Percentiles rank a stretch among this genome's conserved stretches.
Conservation (phyloP, 2,888 invertebrate species). For the Ornithoptera priamus region DNA sequence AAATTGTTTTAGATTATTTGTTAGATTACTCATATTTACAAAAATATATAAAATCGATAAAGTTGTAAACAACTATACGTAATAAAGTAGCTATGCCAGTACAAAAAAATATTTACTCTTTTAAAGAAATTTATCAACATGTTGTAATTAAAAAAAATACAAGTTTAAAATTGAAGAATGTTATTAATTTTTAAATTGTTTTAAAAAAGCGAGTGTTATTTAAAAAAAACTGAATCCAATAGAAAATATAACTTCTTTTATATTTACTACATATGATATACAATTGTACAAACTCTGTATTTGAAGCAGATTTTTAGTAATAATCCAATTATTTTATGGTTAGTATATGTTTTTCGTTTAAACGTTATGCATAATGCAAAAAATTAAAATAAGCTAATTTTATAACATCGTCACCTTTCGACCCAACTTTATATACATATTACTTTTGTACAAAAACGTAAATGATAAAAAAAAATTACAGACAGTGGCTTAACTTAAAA, state of each 20-base stretch:
- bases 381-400: too few relatives aligned
- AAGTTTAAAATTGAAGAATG: too few relatives aligned
- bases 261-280: neutral
- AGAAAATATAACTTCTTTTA: neutral
- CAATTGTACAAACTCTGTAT: neutral
- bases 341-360: neutral
- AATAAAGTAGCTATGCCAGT: neutral
- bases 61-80: neutral
- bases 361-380: too few relatives aligned
- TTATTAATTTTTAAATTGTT: neutral
- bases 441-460: too few relatives aligned
- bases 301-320: neutral
- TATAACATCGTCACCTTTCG: too few relatives aligned
- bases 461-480: too few relatives aligned
- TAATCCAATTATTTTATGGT: neutral
- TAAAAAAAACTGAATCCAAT: neutral
- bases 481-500: too few relatives aligned
- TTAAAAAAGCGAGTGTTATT: neutral
- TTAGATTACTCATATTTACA: neutral
- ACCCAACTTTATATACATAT: too few relatives aligned
- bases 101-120: neutral
- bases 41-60: constrained; percentile 4
- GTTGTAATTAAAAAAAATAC: neutral
- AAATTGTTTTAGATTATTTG: neutral
- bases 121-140: neutral